Percentiles rank a stretch among this genome's conserved stretches.
Conservation (phyloP, 2,888 invertebrate genomes). For the Heliconius erato region DNA sequence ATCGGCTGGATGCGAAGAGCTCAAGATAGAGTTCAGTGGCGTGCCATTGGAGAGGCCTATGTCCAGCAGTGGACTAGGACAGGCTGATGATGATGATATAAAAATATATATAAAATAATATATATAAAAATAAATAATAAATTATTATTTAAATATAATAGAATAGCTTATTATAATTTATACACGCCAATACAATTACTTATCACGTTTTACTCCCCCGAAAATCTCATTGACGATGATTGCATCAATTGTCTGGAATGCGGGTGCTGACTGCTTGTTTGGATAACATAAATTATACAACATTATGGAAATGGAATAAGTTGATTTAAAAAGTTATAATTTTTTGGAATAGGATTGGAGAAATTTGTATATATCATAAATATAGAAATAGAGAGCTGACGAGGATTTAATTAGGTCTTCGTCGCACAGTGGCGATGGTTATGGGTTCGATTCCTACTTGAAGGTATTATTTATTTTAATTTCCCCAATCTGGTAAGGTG, state of each 20-base stretch:
- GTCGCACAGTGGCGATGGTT: not conserved
- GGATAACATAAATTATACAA: conserved; percentile 78
- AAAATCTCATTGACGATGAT: conserved; percentile 84
- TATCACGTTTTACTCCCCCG: conserved; percentile 77
- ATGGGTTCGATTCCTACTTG: not conserved
- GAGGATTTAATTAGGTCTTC: not conserved
- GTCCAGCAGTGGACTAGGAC: no score
- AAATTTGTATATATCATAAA: not conserved
- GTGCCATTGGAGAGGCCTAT: no score
- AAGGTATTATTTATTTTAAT: not conserved
- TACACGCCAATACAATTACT: conserved; percentile 82
- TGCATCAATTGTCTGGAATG: conserved; percentile 84
- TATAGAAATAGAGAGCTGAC: not conserved
- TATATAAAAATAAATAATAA: not conserved
- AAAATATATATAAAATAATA: no score
- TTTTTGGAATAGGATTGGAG: not conserved
- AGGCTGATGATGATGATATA: no score
- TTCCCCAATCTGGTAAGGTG: not conserved
- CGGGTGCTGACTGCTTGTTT: conserved; percentile 83
- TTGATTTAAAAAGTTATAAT: conserved; percentile 14
- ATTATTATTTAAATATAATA: conserved; percentile 51
- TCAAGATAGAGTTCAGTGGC: no score
- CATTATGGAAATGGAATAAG: conserved; percentile 50
- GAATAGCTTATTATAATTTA: conserved; percentile 81
- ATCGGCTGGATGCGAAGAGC: no score